phyloP scores from a whole-genome alignment of 2,113 vertebrate species.

The Sinocyclocheilus anshuiensis region DNA sequence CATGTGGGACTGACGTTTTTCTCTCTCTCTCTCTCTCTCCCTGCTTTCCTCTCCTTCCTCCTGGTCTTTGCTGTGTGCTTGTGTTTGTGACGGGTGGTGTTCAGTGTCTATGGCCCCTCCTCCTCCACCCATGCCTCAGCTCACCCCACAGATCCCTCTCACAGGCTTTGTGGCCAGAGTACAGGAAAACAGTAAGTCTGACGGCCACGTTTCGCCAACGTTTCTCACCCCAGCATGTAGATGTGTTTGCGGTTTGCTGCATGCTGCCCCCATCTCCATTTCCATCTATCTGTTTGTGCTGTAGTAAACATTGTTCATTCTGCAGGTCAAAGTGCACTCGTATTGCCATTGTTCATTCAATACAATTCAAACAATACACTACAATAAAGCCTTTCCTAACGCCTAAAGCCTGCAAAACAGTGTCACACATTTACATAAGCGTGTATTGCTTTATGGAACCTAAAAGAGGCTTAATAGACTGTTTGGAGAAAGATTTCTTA shows the following conservation, averaged over 20 bases:
- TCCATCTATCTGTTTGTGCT: neutral
- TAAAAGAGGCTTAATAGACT: conserved; percentile 35
- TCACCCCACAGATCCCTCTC: conserved; percentile 99
- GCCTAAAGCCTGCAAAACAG: neutral
- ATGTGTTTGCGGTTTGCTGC: neutral
- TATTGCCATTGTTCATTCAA: conserved; percentile 4
- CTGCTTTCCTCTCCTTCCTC: conserved; percentile 67
- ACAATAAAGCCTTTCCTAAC: neutral
- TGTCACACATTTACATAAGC: conserved; percentile 36
- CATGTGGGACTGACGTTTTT: neutral
- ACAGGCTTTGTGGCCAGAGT: conserved; percentile 99
- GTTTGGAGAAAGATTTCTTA: neutral
- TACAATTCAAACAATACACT: too few species aligned
- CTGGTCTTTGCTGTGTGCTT: conserved; percentile 56
- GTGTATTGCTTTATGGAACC: conserved; percentile 28
- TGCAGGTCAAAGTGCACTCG: neutral
- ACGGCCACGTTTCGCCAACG: conserved; percentile 36
- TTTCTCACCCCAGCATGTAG: neutral
- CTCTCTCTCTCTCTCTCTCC: conserved; percentile 57
- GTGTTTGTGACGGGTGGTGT: conserved; percentile 54
- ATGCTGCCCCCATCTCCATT: neutral
- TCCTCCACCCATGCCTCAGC: conserved; percentile 98
- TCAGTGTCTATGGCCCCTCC: conserved; percentile 98
- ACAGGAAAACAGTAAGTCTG: conserved; percentile 99
- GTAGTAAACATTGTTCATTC: neutral